Evolutionary conservation across 2,797 vertebrate genomes (phyloP), one percentile per base, ranked within the genome.

Genomic region (Arremon aurantiirostris): DNA sequence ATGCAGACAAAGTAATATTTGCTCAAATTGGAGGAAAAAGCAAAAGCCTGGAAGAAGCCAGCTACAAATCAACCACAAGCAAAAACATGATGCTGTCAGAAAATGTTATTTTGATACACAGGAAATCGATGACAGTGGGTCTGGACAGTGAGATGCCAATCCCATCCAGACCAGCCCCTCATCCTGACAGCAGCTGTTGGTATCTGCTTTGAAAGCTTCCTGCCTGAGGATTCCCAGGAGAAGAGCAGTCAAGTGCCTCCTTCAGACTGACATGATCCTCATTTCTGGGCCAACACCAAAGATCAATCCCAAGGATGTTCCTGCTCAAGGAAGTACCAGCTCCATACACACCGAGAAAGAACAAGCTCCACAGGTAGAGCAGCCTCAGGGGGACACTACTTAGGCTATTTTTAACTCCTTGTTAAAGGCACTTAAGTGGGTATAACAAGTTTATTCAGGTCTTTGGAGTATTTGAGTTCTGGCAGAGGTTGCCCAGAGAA

Each of bases 201-300:
- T 20, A 64, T 80, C 60, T 11, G 6, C 56, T 73, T 47, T 56
- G 69, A 52, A 91, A 91, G 34, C 47, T 63, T 86, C 72, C 85
- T 90, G 79, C 52, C 64, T 8, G 32, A 82, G 84, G 64, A 82
- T 8, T 76, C 55, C 61, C n/a, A 37, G 2, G n/a, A 86, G 52
- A 44, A 86, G 52, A 44, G 37, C 49, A 93, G 19, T 37, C 60
- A 64, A 14, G 30, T 64, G 53, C 19, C 37, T 91, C 61, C 42
- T 90, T 68, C 88, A 1, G 0, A 49, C 30, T 9, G n/a, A 68
- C 4, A 1, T 1, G 1, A 61, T 42, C 32, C 65, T 35, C 8
- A 93, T 64, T 77, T 23, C 52, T 15, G 6, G 76, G 77, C 61
- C 27, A 16, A n/a, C 55, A 61, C 6, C 63, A 60, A 44, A 63